phyloP scores from a whole-genome alignment of 2,113 vertebrate species.

The Elanus axillaris region DNA sequence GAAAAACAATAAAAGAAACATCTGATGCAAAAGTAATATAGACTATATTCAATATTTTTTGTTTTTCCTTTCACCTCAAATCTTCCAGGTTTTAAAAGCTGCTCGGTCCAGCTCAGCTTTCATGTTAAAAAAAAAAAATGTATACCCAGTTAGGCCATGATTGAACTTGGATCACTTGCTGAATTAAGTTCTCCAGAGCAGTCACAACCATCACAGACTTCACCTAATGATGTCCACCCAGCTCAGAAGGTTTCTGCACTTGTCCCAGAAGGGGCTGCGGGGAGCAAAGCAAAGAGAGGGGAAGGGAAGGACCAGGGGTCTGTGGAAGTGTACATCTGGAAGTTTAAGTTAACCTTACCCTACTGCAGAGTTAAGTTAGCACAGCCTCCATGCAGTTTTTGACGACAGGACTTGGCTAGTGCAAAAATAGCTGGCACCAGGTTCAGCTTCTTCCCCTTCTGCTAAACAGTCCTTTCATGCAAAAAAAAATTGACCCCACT shows the following conservation, averaged over 20 bases:
- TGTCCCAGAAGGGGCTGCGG: not conserved
- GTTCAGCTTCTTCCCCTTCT: not conserved
- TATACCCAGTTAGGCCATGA: not conserved
- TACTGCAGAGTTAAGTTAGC: not conserved
- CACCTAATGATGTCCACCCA: not conserved
- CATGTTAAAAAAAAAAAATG: not conserved
- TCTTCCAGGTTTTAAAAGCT: not conserved
- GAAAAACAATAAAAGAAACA: not conserved
- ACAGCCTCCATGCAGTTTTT: not conserved
- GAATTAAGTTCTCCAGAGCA: not conserved
- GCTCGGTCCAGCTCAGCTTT: not conserved
- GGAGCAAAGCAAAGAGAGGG: not conserved
- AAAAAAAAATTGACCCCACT: slow-evolving; percentile 11
- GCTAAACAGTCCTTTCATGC: not conserved
- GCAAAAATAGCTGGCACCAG: slow-evolving; percentile 7
- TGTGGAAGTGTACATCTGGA: not conserved
- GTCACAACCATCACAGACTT: not conserved
- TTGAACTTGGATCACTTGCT: not conserved
- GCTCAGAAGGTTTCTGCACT: not conserved
- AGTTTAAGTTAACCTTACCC: not conserved
- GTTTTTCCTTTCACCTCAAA: not conserved
- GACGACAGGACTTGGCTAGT: not conserved
- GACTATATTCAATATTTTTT: not conserved
- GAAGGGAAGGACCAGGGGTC: not conserved
- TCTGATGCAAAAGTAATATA: not conserved